Base-by-base conservation (phyloP, 1,140 invertebrate species). In the Panulirus ornatus region DNA sequence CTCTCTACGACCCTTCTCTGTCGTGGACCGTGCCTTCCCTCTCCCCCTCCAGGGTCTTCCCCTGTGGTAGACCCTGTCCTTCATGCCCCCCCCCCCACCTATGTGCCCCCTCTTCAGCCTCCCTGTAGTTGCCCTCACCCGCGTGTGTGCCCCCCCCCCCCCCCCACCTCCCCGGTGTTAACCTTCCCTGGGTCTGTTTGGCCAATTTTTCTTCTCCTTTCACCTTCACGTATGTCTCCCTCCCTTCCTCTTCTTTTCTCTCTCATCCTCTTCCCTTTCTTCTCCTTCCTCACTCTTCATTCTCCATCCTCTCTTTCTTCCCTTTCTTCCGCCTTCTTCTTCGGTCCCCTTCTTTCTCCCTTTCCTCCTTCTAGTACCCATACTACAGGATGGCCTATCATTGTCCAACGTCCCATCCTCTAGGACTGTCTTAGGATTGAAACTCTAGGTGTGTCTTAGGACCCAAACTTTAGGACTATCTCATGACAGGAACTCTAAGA, bases 241-340 rank as follows among this genome's bases (percentile, higher is more conserved):
- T 47, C 14, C 5, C 44, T 47, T 47, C 44, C 44, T 47, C 44
- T 38, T 76, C 22, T 16, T 76, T 38, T 81, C 44, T 54, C 47
- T 54, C 78, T 81, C 78, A 54, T 22, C 30, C 44, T n/a, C 51
- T 75, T 82, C 79, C 34, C 47, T 82, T 47, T 82, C 27, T 82
- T 47, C 34, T 44, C 54, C 79, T 82, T 44, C 54, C 47, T 82
- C 47, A 54, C 79, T 1, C 30, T 54, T 82, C 27, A 54, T n/a
- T 54, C 22, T 42, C 38, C 30, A 8, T 6, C 36, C 34, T 76
- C 73, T 42, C 73, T 76, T 42, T 76, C 40, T 76, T 16, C 36
- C 27, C 51, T 51, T 19, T 54, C 30, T 34, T 34, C 14, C 27
- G 1, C 36, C 11, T 54, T 27, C 9, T 54, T 6, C 38, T 34